These are phyloP conservation scores for Drosophila yakuba DNA, from an alignment of 1,140 invertebrate species.

Conservation along the genomic window DNA sequence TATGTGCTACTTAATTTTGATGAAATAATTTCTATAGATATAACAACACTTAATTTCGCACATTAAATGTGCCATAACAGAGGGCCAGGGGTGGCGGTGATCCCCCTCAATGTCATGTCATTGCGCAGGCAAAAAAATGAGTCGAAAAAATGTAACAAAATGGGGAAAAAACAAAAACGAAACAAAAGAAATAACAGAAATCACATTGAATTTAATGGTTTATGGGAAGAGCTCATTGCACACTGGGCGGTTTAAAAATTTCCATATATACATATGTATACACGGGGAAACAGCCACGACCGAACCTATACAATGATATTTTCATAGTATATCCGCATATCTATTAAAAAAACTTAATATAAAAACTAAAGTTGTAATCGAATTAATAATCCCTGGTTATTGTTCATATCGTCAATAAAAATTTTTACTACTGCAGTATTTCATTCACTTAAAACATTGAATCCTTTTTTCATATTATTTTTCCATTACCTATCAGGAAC, in stretches of 20 bases:
- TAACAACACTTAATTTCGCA: slow-evolving; percentile 80
- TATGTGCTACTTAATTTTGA: slow-evolving; percentile 80
- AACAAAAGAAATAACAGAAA: slow-evolving; percentile 34
- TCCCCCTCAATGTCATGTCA: slow-evolving; percentile 69
- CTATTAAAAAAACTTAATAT: neutral
- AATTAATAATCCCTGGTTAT: no score
- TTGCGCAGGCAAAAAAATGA: slow-evolving; percentile 73
- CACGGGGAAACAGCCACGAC: neutral
- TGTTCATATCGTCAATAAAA: no score
- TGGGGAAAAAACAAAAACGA: slow-evolving; percentile 46
- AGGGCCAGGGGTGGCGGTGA: slow-evolving; percentile 7
- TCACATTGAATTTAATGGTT: slow-evolving; percentile 67
- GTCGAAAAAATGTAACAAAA: slow-evolving; percentile 47
- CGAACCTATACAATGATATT: neutral
- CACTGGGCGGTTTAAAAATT: slow-evolving; percentile 27
- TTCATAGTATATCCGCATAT: no score
- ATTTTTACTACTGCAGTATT: no score
- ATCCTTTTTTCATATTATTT: no score
- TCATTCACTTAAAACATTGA: no score
- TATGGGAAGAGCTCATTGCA: slow-evolving; percentile 60
- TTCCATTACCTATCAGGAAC: no score
- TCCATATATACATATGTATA: neutral
- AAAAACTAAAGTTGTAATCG: neutral
- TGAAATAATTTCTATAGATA: slow-evolving; percentile 79
- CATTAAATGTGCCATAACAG: slow-evolving; percentile 76